Evolutionary conservation across 2,797 vertebrate genomes (phyloP), one percentile per base, ranked within the genome.

Genomic region (Sebastes alutus): DNA sequence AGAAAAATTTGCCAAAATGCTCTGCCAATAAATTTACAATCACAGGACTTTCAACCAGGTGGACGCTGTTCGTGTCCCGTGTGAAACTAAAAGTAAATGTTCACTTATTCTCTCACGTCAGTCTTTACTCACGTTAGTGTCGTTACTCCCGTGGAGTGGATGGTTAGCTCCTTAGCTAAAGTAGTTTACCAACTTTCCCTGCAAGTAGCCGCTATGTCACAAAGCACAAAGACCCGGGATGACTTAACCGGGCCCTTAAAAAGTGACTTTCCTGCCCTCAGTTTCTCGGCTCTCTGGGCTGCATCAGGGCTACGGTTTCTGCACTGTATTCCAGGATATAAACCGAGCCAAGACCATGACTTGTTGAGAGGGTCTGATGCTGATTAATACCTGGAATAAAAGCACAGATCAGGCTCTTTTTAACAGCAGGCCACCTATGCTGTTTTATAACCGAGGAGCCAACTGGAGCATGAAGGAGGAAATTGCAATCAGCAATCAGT

Each of bases 361-460:
- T 58, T 46, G 60, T 63, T 77, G 72, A 83, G 68, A 38, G 66
- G 32, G 70, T 68, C 76, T 81, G 54, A 64, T 7, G 33, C 80
- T 78, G 60, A 87, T 80, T 84, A 84, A 78, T 83, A 85, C 61
- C 33, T 82, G 81, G 78, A 84, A 71, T 54, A 63, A 81, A 79
- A 76, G 20, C 33, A 20, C 18, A 14, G 23, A 60, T 81, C 62
- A 4, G 55, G 20, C 22, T 7, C 10, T 23, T 65, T 66, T 42
- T 25, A 25, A 49, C 25, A 75, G 67, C 62, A 46, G 75, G 7
- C 69, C 68, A 80, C 75, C 78, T 62, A 14, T 63, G 55, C 2
- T 22, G 70, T 32, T 65, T 72, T 12, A 27, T 23, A 42, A 56
- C 12, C 8, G n/a, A 6, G 7, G 6, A 33, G 71, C 73, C 79